Base-by-base conservation (phyloP, 2,797 vertebrate genomes). In the Hypotaenidia philippensis region DNA sequence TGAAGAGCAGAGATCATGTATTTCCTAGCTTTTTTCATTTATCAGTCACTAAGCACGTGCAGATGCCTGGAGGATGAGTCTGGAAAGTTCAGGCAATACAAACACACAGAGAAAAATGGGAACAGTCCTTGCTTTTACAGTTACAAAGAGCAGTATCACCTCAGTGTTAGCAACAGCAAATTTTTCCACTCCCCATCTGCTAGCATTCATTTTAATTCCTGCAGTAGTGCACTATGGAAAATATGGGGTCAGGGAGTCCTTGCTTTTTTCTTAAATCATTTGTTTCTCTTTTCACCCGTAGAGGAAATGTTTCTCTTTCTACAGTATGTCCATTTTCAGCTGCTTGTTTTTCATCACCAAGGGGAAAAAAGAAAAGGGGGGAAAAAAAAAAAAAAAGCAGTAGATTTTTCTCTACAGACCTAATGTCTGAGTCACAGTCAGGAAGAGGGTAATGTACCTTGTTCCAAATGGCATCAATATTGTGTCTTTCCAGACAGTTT, bases 351-450 rank as follows among this genome's bases (percentile, higher is more conserved):
- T 76, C 81, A 93, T 74, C 68, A 87, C 45, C 6, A 18, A 93
- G 84, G 15, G 29, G 32, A 65, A 52, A 57, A 59, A 47, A 59
- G 8, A 12, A 40, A 36, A 7, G 3, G 0, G 4, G 36, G 32
- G 32, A 29, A 59, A 80, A 31, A 53, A 53, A 53, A 50, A 52
- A 52, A 25, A 93, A 77, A 63, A 36, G 5, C 60, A 60, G 44
- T 25, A 72, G 81, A 96, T 95, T 95, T 96, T 97, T 97, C 91
- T 92, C 78, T 60, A 76, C 34, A 94, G 83, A 96, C 86, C 89
- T 96, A 93, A 97, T 57, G 83, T 96, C 92, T 97, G 96, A 96
- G 89, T 93, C 94, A 96, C 64, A 90, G 77, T 89, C 53, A 69
- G 55, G 80, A 83, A 81, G 25, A 94, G 6, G 15, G 15, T 31